Evolutionary conservation across 1,140 invertebrate genomes (phyloP).

Genomic region (Achatina immaculata): DNA sequence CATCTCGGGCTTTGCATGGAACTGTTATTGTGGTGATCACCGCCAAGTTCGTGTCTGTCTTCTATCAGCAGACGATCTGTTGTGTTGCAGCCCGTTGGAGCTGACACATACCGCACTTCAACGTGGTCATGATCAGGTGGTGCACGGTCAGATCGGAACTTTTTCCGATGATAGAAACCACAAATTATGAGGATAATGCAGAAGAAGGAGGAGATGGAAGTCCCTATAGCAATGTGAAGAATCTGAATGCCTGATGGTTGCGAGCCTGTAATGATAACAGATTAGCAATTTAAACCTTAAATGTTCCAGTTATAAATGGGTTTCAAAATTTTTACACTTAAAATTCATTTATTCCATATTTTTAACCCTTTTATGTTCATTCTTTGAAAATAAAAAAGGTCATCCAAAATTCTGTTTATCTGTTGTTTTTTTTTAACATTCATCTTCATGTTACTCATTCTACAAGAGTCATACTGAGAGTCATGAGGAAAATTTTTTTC

Average conservation of each 20-base stretch:
- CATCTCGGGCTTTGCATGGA: conserved; percentile 50
- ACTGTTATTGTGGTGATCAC: conserved; percentile 35
- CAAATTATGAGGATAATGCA: conserved; percentile 61
- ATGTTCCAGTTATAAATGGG: too few relatives aligned
- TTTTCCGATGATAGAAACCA: conserved; percentile 59
- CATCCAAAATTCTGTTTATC: too few relatives aligned
- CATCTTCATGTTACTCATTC: too few relatives aligned
- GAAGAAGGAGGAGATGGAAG: conserved; percentile 63
- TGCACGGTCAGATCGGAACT: conserved; percentile 52
- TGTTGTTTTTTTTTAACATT: too few relatives aligned
- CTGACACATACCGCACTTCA: conserved; percentile 63
- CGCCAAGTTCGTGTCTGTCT: conserved; percentile 39
- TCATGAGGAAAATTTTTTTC: too few relatives aligned
- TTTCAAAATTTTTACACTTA: too few relatives aligned
- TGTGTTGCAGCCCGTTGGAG: conserved; percentile 60
- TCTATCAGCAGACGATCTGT: conserved; percentile 59
- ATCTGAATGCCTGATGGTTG: conserved; percentile 54
- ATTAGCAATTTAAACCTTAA: too few relatives aligned
- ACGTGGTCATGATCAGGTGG: conserved; percentile 59
- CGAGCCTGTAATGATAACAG: conserved; percentile 49
- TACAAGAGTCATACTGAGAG: too few relatives aligned
- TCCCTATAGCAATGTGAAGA: conserved; percentile 61
- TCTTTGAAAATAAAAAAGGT: too few relatives aligned
- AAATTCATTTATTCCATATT: too few relatives aligned
- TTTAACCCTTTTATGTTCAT: too few relatives aligned